A percentile compares a stretch with the other conserved stretches of the same genome.
These are phyloP conservation scores for Omphaloscelis lunosa DNA, from an alignment of 2,888 invertebrate species.

Conservation along the genomic window DNA sequence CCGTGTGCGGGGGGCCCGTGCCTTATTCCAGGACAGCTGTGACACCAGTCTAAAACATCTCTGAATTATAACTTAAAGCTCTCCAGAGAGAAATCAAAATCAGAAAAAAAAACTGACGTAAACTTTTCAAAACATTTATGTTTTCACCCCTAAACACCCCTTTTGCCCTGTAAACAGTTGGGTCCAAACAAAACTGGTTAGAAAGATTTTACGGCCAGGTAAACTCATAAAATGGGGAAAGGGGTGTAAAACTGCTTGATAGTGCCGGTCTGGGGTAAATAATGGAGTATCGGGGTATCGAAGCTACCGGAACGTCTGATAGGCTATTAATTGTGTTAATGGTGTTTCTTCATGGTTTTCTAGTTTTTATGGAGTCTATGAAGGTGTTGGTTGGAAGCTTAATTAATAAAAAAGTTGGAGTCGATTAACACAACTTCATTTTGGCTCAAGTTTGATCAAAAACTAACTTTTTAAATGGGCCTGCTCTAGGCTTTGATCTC, in stretches of 20 bases:
- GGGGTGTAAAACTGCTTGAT: slow-evolving; percentile 70
- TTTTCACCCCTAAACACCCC: not conserved
- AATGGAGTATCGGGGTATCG: slow-evolving; percentile 42
- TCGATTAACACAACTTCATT: not conserved
- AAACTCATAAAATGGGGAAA: slow-evolving; percentile 68
- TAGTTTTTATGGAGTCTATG: not conserved
- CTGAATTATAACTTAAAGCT: not conserved
- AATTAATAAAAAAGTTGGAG: not conserved
- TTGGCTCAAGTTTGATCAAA: not conserved
- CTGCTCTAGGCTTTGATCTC: not conserved
- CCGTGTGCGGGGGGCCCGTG: too few relatives aligned
- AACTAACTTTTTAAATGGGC: too few relatives aligned
- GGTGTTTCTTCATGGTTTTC: slow-evolving; percentile 39
- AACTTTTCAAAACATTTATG: not conserved
- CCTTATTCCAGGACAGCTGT: too few relatives aligned
- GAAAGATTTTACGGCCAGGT: slow-evolving; percentile 64
- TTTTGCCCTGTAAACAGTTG: slow-evolving; percentile 36
- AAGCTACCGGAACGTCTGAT: slow-evolving; percentile 33
- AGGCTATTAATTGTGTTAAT: slow-evolving; percentile 56
- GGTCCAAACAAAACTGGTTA: slow-evolving; percentile 58
- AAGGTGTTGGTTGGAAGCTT: not conserved
- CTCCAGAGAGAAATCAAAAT: not conserved
- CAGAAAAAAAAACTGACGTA: not conserved
- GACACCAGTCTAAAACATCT: too few relatives aligned
- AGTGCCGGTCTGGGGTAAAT: slow-evolving; percentile 53